Evolutionary conservation across 2,888 invertebrate genomes (phyloP), one percentile per base, ranked within the genome.

Genomic region (Drosophila siamana): DNA sequence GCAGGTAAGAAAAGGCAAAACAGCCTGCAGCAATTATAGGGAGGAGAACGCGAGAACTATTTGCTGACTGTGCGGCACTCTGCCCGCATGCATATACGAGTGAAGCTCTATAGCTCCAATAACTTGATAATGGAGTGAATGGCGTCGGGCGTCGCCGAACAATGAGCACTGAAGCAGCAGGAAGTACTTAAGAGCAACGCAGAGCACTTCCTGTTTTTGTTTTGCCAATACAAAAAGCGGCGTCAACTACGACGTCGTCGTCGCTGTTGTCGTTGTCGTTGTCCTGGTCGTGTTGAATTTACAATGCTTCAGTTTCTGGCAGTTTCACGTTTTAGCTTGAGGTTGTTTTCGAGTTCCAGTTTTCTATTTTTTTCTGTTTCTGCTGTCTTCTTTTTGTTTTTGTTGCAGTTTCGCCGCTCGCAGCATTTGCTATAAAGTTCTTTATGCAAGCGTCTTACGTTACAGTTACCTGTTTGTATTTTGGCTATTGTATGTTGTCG

Each of bases 121-220:
- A 77, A 55, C 78, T 78, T 74, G 71, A 65, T 64, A 74, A 64
- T 70, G 67, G 64, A 59, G 64, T 65, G 33, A 62, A 50, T 60
- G 67, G 68, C 78, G 67, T 63, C 70, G 50, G 67, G 68, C 80
- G 67, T 60, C 69, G 50, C 47, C 57, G 59, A 70, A 77, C 80
- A 77, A 78, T 69, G 61, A 59, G 60, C 64, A 78, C 52, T 71
- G 57, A 63, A 73, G 69, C 88, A 74, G 79, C 86, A 76, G 90
- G 90, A 90, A 89, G 82, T 90, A 84, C 89, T 90, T 90, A 87
- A 86, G 81, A 79, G 85, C 83, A 88, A 78, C 89, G 80, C 81
- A 80, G 80, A 82, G 82, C 82, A 84, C 88, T 88, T 91, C 86
- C 90, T 86, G 89, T 91, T 91, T 86, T 86, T 89, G 86, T 90